Percentiles rank a stretch among this genome's conserved stretches.
Evolutionary conservation across 2,888 invertebrate genomes (phyloP).

Genomic region (Erynnis tages): DNA sequence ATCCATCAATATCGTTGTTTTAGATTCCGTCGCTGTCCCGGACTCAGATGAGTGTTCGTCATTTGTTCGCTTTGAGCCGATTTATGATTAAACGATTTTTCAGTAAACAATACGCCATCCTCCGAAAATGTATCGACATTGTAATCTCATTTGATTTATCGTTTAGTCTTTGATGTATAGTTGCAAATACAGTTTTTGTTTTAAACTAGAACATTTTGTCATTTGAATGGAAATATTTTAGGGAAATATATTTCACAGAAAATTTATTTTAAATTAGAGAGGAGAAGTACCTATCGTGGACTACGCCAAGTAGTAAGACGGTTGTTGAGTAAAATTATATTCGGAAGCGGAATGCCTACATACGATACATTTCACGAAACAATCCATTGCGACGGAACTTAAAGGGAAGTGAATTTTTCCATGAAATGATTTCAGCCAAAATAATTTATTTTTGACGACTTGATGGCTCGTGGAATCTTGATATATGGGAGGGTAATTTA

Average conservation of each 20-base stretch:
- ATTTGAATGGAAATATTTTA: background rate
- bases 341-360: no score
- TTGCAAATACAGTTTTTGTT: no score
- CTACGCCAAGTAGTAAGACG: no score
- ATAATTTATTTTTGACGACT: constrained; percentile 15
- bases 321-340: no score
- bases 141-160: constrained; percentile 1
- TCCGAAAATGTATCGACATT: constrained; percentile 6
- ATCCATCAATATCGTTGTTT: constrained; percentile 22
- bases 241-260: no score
- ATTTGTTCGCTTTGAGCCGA: constrained; percentile 13
- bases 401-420: no score
- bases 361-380: no score
- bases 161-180: background rate
- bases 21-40: constrained; percentile 12
- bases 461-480: constrained; percentile 13
- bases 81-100: constrained; percentile 18
- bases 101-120: constrained; percentile 1
- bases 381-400: no score
- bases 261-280: no score
- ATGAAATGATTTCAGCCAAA: constrained; percentile 2
- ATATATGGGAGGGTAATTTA: constrained; percentile 15
- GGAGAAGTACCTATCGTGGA: no score
- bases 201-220: background rate
- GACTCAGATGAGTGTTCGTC: constrained; percentile 12